Evolutionary conservation across 2,113 vertebrate genomes (phyloP).

Genomic region (Poicephalus gulielmi): DNA sequence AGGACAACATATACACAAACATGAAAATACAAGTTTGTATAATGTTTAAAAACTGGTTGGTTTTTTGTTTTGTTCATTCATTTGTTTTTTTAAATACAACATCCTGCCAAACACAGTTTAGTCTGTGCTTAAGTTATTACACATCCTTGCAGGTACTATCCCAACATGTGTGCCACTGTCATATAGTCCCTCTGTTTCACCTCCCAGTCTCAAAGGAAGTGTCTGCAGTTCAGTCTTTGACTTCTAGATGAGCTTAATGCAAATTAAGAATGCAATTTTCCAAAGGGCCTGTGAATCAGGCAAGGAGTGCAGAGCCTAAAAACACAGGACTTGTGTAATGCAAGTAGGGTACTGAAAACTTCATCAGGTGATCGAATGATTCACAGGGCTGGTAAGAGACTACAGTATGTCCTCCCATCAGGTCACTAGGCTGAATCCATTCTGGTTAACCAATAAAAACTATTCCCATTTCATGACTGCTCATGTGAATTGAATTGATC

Average conservation of each 20-base stretch:
- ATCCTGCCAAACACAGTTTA: not conserved
- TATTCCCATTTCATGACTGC: not conserved
- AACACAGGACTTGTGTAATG: not conserved
- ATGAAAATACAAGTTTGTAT: not conserved
- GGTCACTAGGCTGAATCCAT: not conserved
- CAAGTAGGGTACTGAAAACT: not conserved
- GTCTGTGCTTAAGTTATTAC: not conserved
- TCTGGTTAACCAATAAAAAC: not conserved
- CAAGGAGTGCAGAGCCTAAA: not conserved
- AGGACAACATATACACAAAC: not conserved
- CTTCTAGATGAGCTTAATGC: not conserved
- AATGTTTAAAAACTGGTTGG: not conserved
- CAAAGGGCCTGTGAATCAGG: not conserved
- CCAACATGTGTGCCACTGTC: not conserved
- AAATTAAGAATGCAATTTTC: not conserved
- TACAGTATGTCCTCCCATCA: not conserved
- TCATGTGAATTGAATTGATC: not conserved
- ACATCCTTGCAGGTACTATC: not conserved
- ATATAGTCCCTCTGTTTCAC: not conserved
- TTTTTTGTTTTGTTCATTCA: not conserved
- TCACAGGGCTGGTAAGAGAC: not conserved
- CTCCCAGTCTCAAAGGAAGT: not conserved
- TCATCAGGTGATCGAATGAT: rapidly evolving
- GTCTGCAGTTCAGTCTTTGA: not conserved
- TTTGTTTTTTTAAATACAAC: not conserved